These are phyloP conservation scores for Aleiodes testaceus DNA, from an alignment of 2,888 invertebrate species.

Conservation along the genomic window DNA sequence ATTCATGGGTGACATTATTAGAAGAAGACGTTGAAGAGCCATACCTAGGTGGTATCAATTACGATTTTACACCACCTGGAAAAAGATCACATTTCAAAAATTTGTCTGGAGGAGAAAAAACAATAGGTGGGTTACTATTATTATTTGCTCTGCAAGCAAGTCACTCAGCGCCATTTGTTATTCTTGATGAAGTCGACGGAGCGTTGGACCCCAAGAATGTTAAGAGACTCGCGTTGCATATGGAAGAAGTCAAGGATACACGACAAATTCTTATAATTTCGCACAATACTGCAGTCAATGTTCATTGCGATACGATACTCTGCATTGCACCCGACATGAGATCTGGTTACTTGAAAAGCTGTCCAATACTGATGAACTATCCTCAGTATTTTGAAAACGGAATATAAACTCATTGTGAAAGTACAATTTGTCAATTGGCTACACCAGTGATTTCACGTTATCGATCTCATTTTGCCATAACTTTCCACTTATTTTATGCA, in stretches of 20 bases:
- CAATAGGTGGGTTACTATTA: slow-evolving; percentile 95
- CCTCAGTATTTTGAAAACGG: too few relatives aligned
- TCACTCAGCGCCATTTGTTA: slow-evolving; percentile 97
- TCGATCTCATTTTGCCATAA: too few relatives aligned
- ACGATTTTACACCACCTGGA: slow-evolving; percentile 98
- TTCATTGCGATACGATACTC: slow-evolving; percentile 1
- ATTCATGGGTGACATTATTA: slow-evolving; percentile 91
- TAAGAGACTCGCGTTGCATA: slow-evolving; percentile 12
- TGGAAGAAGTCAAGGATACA: background rate
- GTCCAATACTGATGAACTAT: too few relatives aligned
- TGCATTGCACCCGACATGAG: too few relatives aligned
- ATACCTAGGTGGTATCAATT: slow-evolving; percentile 96
- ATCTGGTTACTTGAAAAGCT: too few relatives aligned
- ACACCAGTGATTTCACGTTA: too few relatives aligned
- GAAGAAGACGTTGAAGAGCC: slow-evolving; percentile 99
- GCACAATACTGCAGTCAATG: slow-evolving; percentile 2
- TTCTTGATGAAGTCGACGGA: slow-evolving; percentile 98
- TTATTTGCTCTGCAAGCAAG: slow-evolving; percentile 92
- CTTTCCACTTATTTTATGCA: too few relatives aligned
- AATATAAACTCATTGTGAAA: too few relatives aligned
- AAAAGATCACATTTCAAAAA: slow-evolving; percentile 98
- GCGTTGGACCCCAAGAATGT: slow-evolving; percentile 81
- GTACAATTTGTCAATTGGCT: too few relatives aligned
- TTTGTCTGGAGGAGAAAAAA: slow-evolving; percentile 98
- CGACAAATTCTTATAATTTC: slow-evolving; percentile 39